Base-by-base conservation (phyloP, 2,113 vertebrate genomes). In the Marcusenius ussheri region DNA sequence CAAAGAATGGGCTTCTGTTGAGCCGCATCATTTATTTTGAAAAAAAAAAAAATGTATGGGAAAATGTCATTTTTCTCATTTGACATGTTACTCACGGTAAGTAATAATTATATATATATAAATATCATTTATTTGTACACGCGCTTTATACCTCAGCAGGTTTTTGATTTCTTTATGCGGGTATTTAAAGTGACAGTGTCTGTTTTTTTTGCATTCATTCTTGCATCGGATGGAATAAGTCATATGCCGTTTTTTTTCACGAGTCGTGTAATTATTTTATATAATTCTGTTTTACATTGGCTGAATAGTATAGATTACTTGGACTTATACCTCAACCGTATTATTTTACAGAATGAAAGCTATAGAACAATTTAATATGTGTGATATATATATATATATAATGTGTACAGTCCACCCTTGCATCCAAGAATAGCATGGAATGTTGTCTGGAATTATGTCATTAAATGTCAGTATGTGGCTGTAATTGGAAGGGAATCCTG, bases 101-200 rank as follows among this genome's bases (percentile, higher is more conserved):
- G 96, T 95, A 47, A 83, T 42, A 2, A 51, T 83, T 51, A 46
- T 86, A 27, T 24, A 89, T 53, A 56, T 56, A 56, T 2, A 56
- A 4, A 56, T 56, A 62, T 85, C 39, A 92, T 91, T 89, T 66
- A 53, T 74, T 58, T 17, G 51, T 46, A 84, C 27, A 88, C 19
- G 83, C 50, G 35, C 70, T 49, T 58, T 45, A 42, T 31, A 39
- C 83, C 83, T 42, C 51, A 19, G 46, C 17, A 58, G 91, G 85
- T 89, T 90, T 90, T 91, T 51, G 88, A 47, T 35, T 35, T 74
- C 56, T 74, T 91, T 91, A 83, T 91, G 89, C 92, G 90, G 74
- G 50, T 83, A 90, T 91, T 95, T 95, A 96, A 95, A 95, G 95
- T 93, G 90, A 88, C 95, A 95, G 94, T 89, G 90, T 88, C 89